Evolutionary conservation across 2,888 invertebrate species (phyloP).

Genomic region (Slavum lentiscoides): DNA sequence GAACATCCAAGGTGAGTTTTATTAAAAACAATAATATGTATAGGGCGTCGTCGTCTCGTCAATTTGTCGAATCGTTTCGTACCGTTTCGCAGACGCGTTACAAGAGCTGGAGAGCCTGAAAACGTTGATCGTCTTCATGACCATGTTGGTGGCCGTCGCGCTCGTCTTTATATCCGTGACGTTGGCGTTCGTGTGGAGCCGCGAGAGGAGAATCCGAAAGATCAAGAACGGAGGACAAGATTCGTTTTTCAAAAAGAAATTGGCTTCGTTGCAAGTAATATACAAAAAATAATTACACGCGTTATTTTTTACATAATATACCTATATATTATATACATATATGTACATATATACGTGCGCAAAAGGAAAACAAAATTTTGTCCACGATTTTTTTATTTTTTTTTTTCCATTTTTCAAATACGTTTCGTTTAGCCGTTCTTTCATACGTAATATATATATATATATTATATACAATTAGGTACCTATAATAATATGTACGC

Average conservation of each 20-base stretch:
- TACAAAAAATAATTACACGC: not conserved
- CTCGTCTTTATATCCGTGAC: slow-evolving; percentile 27
- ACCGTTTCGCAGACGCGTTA: slow-evolving; percentile 14
- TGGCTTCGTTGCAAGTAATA: slow-evolving; percentile 41
- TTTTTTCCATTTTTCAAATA: no score
- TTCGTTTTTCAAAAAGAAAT: slow-evolving; percentile 47
- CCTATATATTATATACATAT: no score
- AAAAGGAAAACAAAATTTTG: no score
- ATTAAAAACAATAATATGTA: no score
- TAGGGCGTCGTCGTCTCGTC: not conserved
- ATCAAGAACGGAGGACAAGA: slow-evolving; percentile 32
- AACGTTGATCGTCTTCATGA: slow-evolving; percentile 27
- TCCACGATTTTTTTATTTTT: no score
- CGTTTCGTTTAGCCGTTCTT: no score
- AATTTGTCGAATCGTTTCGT: not conserved
- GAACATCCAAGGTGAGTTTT: slow-evolving; percentile 30
- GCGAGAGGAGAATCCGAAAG: slow-evolving; percentile 34
- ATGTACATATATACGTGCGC: no score
- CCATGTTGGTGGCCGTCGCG: slow-evolving; percentile 32
- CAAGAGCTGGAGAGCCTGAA: slow-evolving; percentile 31
- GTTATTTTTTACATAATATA: no score
- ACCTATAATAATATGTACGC: no score
- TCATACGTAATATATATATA: no score
- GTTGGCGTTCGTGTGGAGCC: slow-evolving; percentile 36
- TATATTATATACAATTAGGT: no score